Evolutionary conservation across 2,888 invertebrate species (phyloP).

Genomic region (Macrophya alboannulata): DNA sequence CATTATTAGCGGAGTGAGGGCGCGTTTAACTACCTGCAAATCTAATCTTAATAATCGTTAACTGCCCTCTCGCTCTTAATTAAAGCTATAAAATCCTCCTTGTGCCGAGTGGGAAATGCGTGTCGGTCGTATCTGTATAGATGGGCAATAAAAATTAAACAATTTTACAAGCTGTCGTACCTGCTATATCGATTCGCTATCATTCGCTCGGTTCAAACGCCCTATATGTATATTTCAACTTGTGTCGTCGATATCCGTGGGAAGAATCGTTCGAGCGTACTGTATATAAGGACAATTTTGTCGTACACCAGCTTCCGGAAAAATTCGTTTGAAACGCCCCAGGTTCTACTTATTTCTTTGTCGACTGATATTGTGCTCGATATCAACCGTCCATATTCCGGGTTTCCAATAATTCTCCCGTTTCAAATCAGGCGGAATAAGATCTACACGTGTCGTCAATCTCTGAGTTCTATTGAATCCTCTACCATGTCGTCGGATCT

Average conservation of each 20-base stretch:
- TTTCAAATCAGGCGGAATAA: conserved; percentile 43
- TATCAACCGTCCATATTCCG: conserved; percentile 26
- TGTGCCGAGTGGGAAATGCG: conserved; percentile 45
- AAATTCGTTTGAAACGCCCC: not conserved
- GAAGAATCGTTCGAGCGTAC: not conserved
- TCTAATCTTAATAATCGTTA: conserved; percentile 55
- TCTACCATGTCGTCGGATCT: not conserved
- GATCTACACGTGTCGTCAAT: conserved; percentile 10
- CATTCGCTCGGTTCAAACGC: not conserved
- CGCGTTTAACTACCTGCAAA: conserved; percentile 42
- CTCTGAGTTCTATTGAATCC: conserved; percentile 7
- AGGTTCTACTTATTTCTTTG: conserved; percentile 3
- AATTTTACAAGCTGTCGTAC: conserved; percentile 45
- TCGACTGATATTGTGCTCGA: conserved; percentile 31
- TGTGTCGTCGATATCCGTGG: conserved; percentile 3
- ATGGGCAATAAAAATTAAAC: conserved; percentile 46
- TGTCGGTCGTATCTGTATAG: conserved; percentile 41
- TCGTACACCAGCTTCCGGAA: conserved; percentile 8
- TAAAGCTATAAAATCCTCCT: conserved; percentile 38
- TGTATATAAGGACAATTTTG: conserved; percentile 9
- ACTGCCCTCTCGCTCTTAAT: conserved; percentile 50
- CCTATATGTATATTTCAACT: not conserved
- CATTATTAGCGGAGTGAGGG: conserved; percentile 16
- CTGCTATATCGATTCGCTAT: not conserved
- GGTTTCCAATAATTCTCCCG: conserved; percentile 31